Evolutionary conservation across 1,140 invertebrate species (phyloP), one percentile per base, ranked within the genome.

Genomic region (Apocrypta bakeri): DNA sequence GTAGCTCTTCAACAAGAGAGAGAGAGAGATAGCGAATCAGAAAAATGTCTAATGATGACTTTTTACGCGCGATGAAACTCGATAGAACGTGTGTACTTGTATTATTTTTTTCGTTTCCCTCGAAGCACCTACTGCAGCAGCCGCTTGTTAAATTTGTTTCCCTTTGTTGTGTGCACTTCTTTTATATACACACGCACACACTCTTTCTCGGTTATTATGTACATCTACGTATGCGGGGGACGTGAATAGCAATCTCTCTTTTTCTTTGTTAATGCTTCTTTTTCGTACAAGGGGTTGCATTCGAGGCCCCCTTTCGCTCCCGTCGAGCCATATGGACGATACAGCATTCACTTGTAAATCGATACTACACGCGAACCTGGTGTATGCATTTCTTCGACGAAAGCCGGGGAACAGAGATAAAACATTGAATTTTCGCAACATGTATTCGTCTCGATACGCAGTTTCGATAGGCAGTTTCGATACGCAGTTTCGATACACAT

Each of bases 301-400:
- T 56, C 48, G 48, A 56, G 27, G 27, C 48, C 24, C 33, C 78
- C 71, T 64, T 77, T 33, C 40, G 74, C 64, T 29, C 37, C 4
- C 64, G 29, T 33, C 24, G 48, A 56, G 48, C 48, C 48, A 56
- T 56, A 56, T 56, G 48, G 48, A 56, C 48, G 48, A 21, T 7
- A 37, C 9, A 7, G 17, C 17, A 56, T 56, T 56, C 21, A 56
- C 48, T 56, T 56, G 48, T 56, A 56, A 56, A 56, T 56, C 48
- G 48, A 56, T 56, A 56, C n/a, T 56, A 56, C 17, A 56, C 42
- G 14, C 42, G 14, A 48, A 17, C 17, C 42, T 6, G 48, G 48
- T 56, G 17, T 17, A 56, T 56, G 21, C 48, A 56, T 21, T 56
- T 37, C 48, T 17, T 6, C 17, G 48, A 48, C 42, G 48, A 56